Conservation (phyloP, 1,140 invertebrate genomes). For the Muscidifurax raptorellus region DNA sequence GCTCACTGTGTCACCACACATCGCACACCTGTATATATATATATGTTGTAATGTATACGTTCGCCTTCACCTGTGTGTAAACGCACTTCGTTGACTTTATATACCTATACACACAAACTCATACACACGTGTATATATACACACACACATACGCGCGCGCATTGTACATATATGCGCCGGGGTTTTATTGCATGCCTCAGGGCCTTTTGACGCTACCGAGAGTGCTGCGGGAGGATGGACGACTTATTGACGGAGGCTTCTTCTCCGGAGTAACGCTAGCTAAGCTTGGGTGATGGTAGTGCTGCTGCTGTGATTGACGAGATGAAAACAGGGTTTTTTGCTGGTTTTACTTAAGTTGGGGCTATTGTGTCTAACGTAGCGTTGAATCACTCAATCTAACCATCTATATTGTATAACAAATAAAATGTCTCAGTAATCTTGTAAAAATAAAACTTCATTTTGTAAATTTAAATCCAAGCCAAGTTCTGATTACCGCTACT, state of each 20-base stretch:
- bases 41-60: constrained; percentile 1
- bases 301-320: not conserved
- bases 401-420: not conserved
- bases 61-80: not conserved
- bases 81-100: not conserved
- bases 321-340: not conserved
- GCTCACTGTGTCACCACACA: not conserved
- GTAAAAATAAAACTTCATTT: no score
- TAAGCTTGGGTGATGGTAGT: not conserved
- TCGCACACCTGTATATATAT: constrained; percentile 5
- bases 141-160: not conserved
- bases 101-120: constrained; percentile 13
- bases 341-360: not conserved
- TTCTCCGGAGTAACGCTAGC: not conserved
- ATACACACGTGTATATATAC: constrained; percentile 12
- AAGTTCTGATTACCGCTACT: not conserved
- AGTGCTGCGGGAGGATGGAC: not conserved
- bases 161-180: not conserved
- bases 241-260: not conserved
- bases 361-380: not conserved
- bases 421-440: no score
- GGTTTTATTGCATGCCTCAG: constrained; percentile 33
- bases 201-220: not conserved
- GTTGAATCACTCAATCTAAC: not conserved
- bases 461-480: no score